Base-by-base conservation (phyloP, 2,888 invertebrate genomes). In the Tiliacea aurago region DNA sequence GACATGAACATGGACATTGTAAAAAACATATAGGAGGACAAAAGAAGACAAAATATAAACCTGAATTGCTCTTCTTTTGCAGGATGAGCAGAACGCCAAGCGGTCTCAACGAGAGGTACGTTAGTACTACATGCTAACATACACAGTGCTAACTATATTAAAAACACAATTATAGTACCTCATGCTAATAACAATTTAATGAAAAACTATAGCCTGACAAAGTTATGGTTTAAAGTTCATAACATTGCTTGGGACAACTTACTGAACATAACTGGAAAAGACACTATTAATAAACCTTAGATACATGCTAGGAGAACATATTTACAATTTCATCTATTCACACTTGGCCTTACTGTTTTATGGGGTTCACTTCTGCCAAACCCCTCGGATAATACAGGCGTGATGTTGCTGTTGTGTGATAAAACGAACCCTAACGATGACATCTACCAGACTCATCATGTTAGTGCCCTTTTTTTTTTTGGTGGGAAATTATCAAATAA, bases 21-120 rank as follows among this genome's bases (percentile, higher is more conserved):
- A 43, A 43, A 20, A 63, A 47, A 23, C 1, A 28, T 23, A 65
- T n/a, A 58, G 41, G 20, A 47, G 37, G 37, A 67, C 28, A 76
- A 59, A 70, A 59, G 45, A 37, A 51, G 41, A 70, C 45, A 66
- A 62, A 76, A n/a, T 45, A 58, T 15, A 73, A 55, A 53, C 53
- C 33, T 73, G 28, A 80, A 67, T 68, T 76, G 85, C 76, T 86
- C 80, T 86, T 86, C 77, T 86, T 84, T 86, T 86, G 49, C 85
- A 86, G 85, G 85, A 83, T 86, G 78, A 86, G 79, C 77, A 79
- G 86, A 71, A 74, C 23, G 74, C 74, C 85, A 86, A 86, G 85
- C 85, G 74, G 83, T 70, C 77, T 55, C 86, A 85, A 69, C 82
- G 79, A 78, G 85, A 86, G 86, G 85, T 86, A 84, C 85, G 86